These are phyloP conservation scores for Brachyhypopomus occidentalis DNA, from an alignment of 2,113 vertebrate genomes.

Conservation along the genomic window DNA sequence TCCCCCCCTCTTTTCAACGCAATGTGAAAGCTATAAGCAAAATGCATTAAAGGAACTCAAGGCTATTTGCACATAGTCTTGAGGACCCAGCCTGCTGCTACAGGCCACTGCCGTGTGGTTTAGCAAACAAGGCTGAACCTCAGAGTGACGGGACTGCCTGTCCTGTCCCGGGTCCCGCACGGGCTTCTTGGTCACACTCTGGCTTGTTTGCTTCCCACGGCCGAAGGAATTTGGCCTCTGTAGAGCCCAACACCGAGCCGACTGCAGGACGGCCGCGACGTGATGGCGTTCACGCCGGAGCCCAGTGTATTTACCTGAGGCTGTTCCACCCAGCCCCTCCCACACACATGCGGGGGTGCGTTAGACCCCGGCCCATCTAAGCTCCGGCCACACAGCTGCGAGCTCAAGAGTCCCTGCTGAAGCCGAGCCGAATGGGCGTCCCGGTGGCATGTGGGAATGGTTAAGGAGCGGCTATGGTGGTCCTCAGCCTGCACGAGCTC, in stretches of 20 bases:
- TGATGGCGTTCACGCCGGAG: too few species aligned
- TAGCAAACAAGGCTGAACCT: too few species aligned
- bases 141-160: too few species aligned
- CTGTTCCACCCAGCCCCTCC: background rate
- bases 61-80: background rate
- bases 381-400: background rate
- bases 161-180: background rate
- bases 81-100: too few species aligned
- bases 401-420: background rate
- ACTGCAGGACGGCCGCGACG: too few species aligned
- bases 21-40: conserved; percentile 4
- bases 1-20: background rate
- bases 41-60: background rate
- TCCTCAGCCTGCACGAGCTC: conserved; percentile 19
- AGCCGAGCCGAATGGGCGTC: background rate
- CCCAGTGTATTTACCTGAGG: background rate
- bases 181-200: background rate
- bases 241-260: background rate
- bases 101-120: too few species aligned
- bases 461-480: conserved; percentile 25
- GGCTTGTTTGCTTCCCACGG: background rate
- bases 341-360: too few species aligned
- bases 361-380: background rate
- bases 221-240: background rate
- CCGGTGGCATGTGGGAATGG: conserved; percentile 21